A percentile compares a stretch with the other conserved stretches of the same genome.
Evolutionary conservation across 2,797 vertebrate species (phyloP).

Genomic region (Chelon auratus): DNA sequence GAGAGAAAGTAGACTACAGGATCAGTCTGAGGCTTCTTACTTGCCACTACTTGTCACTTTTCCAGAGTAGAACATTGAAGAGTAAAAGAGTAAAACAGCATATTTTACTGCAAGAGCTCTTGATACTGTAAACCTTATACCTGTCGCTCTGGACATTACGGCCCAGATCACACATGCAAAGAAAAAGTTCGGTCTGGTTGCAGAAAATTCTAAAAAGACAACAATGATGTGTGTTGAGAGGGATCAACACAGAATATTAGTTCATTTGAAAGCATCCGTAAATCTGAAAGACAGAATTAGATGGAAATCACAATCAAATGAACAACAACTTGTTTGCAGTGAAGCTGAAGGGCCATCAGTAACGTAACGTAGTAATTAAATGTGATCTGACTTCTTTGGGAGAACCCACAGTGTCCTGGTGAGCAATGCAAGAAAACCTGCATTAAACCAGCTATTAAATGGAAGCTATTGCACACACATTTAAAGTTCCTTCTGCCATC

Average conservation of each 20-base stretch:
- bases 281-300: constrained; percentile 1
- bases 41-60: neutral
- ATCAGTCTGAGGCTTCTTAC: neutral
- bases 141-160: constrained; percentile 19
- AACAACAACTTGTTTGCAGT: constrained; percentile 1
- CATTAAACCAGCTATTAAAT: neutral
- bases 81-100: constrained; percentile 12
- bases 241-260: neutral
- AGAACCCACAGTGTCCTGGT: constrained; percentile 53
- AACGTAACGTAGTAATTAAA: too few relatives aligned
- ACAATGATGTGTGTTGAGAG: neutral
- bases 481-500: constrained; percentile 5
- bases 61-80: neutral
- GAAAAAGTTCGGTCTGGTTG: constrained; percentile 17
- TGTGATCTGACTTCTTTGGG: constrained; percentile 27
- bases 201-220: constrained; percentile 5
- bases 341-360: constrained; percentile 10
- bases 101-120: constrained; percentile 35
- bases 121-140: constrained; percentile 43
- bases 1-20: neutral
- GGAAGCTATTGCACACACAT: neutral
- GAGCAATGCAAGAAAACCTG: constrained; percentile 16
- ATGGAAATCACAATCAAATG: neutral
- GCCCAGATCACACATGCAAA: constrained; percentile 44
- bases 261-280: constrained; percentile 7